Conservation (phyloP, 2,888 invertebrate species). For the Lobophora halterata region DNA sequence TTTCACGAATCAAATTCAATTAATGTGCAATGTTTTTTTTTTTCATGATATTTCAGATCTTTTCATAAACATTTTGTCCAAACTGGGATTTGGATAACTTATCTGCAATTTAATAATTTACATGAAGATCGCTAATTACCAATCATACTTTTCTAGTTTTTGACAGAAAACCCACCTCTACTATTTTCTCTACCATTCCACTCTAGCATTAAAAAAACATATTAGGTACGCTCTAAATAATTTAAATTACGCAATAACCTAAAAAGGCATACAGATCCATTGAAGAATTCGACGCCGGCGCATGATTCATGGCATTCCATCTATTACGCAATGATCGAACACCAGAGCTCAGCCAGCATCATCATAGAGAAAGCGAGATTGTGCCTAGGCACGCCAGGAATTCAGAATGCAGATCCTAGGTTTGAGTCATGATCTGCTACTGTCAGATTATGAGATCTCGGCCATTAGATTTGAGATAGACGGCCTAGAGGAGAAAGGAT, state of each 20-base stretch:
- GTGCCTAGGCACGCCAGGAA: conserved; percentile 36
- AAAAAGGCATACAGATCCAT: conserved; percentile 18
- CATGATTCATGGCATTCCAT: conserved; percentile 32
- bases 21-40: no score
- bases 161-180: no score
- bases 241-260: conserved; percentile 18
- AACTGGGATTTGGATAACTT: no score
- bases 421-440: conserved; percentile 20
- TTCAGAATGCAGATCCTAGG: conserved; percentile 40
- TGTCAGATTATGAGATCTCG: conserved; percentile 26
- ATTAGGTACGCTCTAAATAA: conserved; percentile 22
- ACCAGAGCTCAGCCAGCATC: conserved; percentile 20
- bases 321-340: conserved; percentile 40
- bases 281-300: conserved; percentile 22
- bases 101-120: no score
- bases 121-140: no score
- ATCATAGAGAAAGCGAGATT: conserved; percentile 37
- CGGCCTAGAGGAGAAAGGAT: conserved; percentile 5
- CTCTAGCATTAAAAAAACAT: no score
- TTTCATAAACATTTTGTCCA: no score
- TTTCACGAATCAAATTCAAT: no score
- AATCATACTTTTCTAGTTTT: no score
- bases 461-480: conserved; percentile 14
- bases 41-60: no score
- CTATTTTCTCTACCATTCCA: conserved; percentile 6